phyloP scores from a whole-genome alignment of 2,797 vertebrate species.

The Xenopus petersii region DNA sequence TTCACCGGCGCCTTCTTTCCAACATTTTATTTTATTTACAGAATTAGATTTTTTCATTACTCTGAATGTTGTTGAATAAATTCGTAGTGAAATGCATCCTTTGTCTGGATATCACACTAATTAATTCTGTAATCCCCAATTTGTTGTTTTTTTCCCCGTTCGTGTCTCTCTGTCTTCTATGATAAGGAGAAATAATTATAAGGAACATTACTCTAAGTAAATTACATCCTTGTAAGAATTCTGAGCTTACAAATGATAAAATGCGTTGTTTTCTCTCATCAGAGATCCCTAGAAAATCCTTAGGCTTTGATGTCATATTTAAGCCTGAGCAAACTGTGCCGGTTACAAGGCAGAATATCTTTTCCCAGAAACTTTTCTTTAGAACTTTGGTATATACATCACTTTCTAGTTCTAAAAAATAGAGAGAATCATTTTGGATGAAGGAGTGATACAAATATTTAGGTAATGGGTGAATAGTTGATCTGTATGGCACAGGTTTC shows the following conservation, averaged over 20 bases:
- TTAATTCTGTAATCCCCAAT: constrained; percentile 40
- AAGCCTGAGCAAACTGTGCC: constrained; percentile 1
- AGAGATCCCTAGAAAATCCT: constrained; percentile 30
- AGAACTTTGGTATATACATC: neutral
- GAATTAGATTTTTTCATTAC: neutral
- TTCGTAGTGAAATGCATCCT: constrained; percentile 7
- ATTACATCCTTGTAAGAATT: constrained; percentile 35
- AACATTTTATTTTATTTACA: neutral
- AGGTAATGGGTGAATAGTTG: no score
- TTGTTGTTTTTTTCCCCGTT: constrained; percentile 12
- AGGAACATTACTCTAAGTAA: constrained; percentile 37
- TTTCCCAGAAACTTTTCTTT: neutral
- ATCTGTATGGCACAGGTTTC: no score
- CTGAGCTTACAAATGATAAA: constrained; percentile 20
- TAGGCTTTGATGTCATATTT: constrained; percentile 33
- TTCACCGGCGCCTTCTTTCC: neutral
- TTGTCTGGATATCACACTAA: constrained; percentile 21
- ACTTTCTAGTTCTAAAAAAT: no score
- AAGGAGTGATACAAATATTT: no score
- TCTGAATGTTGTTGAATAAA: constrained; percentile 8
- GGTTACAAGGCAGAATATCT: constrained; percentile 5
- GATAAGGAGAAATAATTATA: constrained; percentile 47
- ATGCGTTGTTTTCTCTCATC: constrained; percentile 16
- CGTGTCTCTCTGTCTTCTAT: constrained; percentile 18
- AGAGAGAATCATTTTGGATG: no score